Evolutionary conservation across 1,140 invertebrate species (phyloP).

Genomic region (Formica exsecta): DNA sequence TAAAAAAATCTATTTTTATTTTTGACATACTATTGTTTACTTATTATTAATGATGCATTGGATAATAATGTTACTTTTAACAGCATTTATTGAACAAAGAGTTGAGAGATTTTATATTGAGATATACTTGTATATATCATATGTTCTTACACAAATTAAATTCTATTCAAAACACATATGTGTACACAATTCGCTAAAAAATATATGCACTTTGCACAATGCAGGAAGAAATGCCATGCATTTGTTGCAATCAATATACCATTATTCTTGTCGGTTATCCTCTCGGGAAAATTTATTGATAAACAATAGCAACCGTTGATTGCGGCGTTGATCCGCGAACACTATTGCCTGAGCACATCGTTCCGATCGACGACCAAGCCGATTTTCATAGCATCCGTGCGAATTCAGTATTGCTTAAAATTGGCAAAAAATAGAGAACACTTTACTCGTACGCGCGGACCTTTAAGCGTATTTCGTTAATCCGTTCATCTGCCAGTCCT

Average conservation of each 20-base stretch:
- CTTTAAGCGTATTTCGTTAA: constrained; percentile 49
- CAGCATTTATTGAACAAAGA: background rate
- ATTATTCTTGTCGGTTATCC: constrained; percentile 50
- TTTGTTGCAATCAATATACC: constrained; percentile 45
- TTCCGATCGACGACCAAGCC: constrained; percentile 29
- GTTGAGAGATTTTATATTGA: background rate
- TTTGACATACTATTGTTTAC: background rate
- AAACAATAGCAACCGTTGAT: constrained; percentile 38
- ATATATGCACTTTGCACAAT: background rate
- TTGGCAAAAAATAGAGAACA: constrained; percentile 27
- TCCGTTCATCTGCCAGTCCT: constrained; percentile 26
- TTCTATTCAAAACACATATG: background rate
- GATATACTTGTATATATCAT: constrained; percentile 4
- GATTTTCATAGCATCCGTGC: constrained; percentile 24
- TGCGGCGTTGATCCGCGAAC: constrained; percentile 31
- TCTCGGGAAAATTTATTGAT: constrained; percentile 43
- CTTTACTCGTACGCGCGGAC: background rate
- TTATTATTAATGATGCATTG: background rate
- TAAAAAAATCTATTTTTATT: background rate
- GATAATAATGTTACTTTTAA: constrained; percentile 1
- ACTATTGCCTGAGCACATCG: background rate
- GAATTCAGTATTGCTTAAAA: constrained; percentile 30
- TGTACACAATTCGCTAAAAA: background rate
- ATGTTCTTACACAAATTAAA: too few relatives aligned
- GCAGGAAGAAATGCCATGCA: constrained; percentile 18